Percentiles rank a stretch among this genome's conserved stretches.
Evolutionary conservation across 2,797 vertebrate genomes (phyloP).

Genomic region (Brachymystax lenok): DNA sequence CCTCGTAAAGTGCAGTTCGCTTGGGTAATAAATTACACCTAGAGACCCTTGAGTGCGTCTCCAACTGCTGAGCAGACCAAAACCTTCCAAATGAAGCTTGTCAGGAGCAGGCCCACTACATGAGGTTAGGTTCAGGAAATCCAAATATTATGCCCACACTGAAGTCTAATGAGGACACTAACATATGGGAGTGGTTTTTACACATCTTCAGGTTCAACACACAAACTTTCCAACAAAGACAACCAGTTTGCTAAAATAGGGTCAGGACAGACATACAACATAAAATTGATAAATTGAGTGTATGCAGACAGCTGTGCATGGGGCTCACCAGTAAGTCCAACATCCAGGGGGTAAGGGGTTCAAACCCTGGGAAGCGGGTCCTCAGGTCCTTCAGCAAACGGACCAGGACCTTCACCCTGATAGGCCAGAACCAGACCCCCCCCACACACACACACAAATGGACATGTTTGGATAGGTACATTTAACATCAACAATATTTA

Average conservation of each 20-base stretch:
- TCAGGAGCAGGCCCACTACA: neutral
- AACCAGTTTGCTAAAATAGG: neutral
- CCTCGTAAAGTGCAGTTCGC: neutral
- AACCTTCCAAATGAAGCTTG: neutral
- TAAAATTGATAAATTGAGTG: neutral
- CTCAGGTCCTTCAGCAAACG: slow-evolving; percentile 83
- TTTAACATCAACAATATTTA: neutral
- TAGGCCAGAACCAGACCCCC: slow-evolving; percentile 5
- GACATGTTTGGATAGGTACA: slow-evolving; percentile 11
- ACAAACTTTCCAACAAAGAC: neutral
- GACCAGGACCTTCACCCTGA: slow-evolving; percentile 85
- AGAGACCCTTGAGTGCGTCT: neutral
- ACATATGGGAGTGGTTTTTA: neutral
- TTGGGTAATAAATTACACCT: neutral
- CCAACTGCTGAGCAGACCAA: neutral
- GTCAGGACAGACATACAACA: neutral
- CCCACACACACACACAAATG: neutral
- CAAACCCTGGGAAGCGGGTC: slow-evolving; percentile 82
- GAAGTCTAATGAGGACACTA: neutral
- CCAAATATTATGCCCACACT: neutral
- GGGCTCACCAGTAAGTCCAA: slow-evolving; percentile 80
- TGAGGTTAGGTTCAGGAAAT: neutral
- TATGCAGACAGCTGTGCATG: neutral
- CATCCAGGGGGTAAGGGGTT: slow-evolving; percentile 86
- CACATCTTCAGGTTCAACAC: neutral